A percentile compares a stretch with the other conserved stretches of the same genome.
Conservation (phyloP, 1,140 invertebrate genomes). For the Episyrphus balteatus region DNA sequence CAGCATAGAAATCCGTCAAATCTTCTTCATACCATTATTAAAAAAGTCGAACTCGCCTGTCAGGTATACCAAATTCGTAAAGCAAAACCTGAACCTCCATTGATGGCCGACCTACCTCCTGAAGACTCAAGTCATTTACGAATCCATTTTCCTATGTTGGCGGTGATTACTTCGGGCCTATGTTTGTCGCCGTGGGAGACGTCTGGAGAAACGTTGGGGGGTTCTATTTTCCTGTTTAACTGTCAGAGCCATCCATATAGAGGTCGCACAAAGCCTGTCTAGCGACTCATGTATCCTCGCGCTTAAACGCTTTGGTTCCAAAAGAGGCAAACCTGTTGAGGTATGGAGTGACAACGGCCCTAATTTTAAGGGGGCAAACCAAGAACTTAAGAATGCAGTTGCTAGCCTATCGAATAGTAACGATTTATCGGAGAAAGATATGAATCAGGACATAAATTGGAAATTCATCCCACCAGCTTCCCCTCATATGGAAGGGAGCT, state of each 20-base stretch:
- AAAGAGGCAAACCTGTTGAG: slow-evolving; percentile 10
- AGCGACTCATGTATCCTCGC: slow-evolving; percentile 9
- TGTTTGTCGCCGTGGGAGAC: slow-evolving; percentile 9
- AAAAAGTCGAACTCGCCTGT: background rate
- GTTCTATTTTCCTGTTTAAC: slow-evolving; percentile 15
- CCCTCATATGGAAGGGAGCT: slow-evolving; percentile 21
- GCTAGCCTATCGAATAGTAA: background rate
- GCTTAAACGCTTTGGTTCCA: slow-evolving; percentile 9
- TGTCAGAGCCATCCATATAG: slow-evolving; percentile 12
- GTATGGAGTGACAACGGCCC: slow-evolving; percentile 32
- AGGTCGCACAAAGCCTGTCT: slow-evolving; percentile 7
- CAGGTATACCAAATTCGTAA: background rate
- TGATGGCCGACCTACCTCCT: slow-evolving; percentile 1
- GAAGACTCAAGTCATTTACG: slow-evolving; percentile 1
- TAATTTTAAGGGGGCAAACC: slow-evolving; percentile 26
- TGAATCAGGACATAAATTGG: slow-evolving; percentile 10
- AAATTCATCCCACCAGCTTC: slow-evolving; percentile 19
- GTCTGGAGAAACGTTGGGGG: slow-evolving; percentile 13
- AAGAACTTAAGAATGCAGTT: slow-evolving; percentile 9
- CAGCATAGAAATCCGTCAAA: background rate
- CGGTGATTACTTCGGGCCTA: slow-evolving; percentile 7
- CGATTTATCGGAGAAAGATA: background rate
- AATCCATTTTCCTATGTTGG: slow-evolving; percentile 5
- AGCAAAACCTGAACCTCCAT: slow-evolving; percentile 3
- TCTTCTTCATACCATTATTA: background rate